Evolutionary conservation across 2,113 vertebrate species (phyloP).

Genomic region (Gulo gulo): DNA sequence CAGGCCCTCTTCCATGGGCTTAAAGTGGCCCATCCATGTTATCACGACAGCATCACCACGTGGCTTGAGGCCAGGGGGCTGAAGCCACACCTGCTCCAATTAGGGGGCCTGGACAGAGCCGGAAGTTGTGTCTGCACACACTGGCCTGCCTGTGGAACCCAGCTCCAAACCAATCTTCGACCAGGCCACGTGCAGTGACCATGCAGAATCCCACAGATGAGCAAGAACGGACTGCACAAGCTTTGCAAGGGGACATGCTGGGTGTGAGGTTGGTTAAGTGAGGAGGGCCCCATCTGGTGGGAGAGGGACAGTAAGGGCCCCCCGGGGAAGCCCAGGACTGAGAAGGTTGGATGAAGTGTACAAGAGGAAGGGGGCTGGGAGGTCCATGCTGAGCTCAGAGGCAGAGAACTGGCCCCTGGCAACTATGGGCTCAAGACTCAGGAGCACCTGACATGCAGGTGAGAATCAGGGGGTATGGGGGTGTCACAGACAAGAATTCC

Average conservation of each 20-base stretch:
- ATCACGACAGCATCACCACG: background rate
- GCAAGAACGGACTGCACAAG: background rate
- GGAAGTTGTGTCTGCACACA: background rate
- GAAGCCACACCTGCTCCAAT: too few species aligned
- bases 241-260: background rate
- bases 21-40: background rate
- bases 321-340: background rate
- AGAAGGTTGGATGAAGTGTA: background rate
- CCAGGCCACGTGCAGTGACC: background rate
- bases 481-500: background rate
- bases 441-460: background rate
- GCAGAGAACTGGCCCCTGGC: background rate
- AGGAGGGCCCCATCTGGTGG: background rate
- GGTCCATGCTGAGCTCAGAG: background rate
- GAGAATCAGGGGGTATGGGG: rapidly evolving
- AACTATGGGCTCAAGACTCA: background rate
- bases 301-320: background rate
- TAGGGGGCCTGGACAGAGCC: rapidly evolving
- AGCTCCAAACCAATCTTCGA: rapidly evolving
- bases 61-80: background rate
- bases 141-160: background rate
- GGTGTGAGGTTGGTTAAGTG: background rate
- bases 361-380: background rate
- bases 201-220: background rate
- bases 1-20: background rate